A percentile compares a stretch with the other conserved stretches of the same genome.
Conservation (phyloP, 2,797 vertebrate species). For the Enteromius trimaculatus region DNA sequence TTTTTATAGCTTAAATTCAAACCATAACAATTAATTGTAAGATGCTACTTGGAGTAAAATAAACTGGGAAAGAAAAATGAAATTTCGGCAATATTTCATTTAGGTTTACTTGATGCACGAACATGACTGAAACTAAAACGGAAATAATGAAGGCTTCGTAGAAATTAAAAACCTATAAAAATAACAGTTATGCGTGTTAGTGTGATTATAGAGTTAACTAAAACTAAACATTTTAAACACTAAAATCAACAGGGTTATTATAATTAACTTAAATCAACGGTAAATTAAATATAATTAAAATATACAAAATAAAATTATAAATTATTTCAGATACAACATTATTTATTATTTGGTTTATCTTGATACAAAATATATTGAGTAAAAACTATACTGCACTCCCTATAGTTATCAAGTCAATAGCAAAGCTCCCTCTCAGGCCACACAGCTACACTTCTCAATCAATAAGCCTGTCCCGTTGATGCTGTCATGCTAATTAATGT, state of each 20-base stretch:
- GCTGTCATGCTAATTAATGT: conserved; percentile 41
- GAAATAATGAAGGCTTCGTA: too few relatives aligned
- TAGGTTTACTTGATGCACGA: not conserved
- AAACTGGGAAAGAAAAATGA: too few relatives aligned
- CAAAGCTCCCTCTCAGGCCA: not conserved
- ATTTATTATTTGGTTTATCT: not conserved
- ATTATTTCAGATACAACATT: not conserved
- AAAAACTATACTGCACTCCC: not conserved
- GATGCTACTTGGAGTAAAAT: too few relatives aligned
- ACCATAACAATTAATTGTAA: not conserved
- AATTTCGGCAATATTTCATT: not conserved
- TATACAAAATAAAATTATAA: too few relatives aligned
- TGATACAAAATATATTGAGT: not conserved
- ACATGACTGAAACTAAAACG: not conserved
- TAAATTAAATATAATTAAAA: too few relatives aligned
- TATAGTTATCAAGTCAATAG: not conserved
- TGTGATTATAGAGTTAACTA: too few relatives aligned
- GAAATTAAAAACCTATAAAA: too few relatives aligned
- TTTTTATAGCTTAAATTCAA: not conserved
- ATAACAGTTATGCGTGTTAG: too few relatives aligned
- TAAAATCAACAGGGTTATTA: too few relatives aligned
- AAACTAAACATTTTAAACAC: too few relatives aligned
- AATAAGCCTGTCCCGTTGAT: conserved; percentile 25
- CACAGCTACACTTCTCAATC: conserved; percentile 22
- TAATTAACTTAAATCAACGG: too few relatives aligned